A percentile compares a stretch with the other conserved stretches of the same genome.
phyloP scores from a whole-genome alignment of 2,888 invertebrate genomes.

The Lissocephala sabroskyi region DNA sequence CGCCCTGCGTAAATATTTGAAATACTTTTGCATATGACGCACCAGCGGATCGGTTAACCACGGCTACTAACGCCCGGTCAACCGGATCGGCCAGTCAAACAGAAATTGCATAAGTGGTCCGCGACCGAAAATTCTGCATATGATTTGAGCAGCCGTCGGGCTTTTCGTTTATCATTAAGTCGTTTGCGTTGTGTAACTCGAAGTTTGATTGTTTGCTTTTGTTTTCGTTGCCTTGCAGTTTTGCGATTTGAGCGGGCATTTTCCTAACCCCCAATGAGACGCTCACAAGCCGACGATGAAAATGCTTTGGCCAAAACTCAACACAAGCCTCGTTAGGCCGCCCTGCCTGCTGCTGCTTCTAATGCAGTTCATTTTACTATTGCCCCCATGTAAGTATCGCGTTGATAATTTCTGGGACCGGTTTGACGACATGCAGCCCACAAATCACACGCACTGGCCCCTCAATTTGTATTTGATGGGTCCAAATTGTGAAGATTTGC shows the following conservation, averaged over 20 bases:
- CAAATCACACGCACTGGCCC: too few relatives aligned
- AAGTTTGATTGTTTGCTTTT: too few relatives aligned
- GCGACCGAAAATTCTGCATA: background rate
- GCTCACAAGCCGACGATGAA: constrained; percentile 12
- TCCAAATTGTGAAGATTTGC: constrained; percentile 5
- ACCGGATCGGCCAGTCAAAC: too few relatives aligned
- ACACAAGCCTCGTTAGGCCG: constrained; percentile 32
- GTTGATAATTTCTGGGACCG: constrained; percentile 9
- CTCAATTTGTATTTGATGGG: constrained; percentile 8
- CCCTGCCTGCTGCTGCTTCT: constrained; percentile 26
- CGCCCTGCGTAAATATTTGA: background rate
- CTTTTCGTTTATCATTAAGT: constrained; percentile 16
- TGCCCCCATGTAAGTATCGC: constrained; percentile 45
- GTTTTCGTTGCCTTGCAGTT: too few relatives aligned
- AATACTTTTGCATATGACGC: constrained; percentile 1
- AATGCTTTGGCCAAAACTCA: constrained; percentile 57
- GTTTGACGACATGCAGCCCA: constrained; percentile 21
- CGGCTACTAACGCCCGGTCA: too few relatives aligned
- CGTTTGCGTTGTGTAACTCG: constrained; percentile 12
- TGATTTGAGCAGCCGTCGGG: too few relatives aligned
- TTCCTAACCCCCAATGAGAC: too few relatives aligned
- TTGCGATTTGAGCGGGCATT: background rate
- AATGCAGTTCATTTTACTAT: too few relatives aligned
- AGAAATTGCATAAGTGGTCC: too few relatives aligned
- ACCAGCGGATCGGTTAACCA: too few relatives aligned